Conservation (phyloP, 1,140 invertebrate genomes). For the Leucophenga varia region DNA sequence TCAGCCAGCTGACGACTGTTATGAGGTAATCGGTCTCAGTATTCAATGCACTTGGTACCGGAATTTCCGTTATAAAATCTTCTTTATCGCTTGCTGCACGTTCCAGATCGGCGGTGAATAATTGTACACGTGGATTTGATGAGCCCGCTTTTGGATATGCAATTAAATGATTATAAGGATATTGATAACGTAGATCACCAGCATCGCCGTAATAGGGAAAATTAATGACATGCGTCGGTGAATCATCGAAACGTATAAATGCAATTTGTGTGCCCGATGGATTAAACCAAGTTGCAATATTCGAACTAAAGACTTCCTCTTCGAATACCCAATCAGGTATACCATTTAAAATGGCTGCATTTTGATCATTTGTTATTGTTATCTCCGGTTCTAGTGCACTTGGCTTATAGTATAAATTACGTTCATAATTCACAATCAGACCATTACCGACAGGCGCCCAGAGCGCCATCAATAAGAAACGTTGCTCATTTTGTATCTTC, state of each 20-base stretch:
- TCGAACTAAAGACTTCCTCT: slow-evolving; percentile 88
- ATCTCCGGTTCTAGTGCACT: slow-evolving; percentile 48
- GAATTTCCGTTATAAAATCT: slow-evolving; percentile 34
- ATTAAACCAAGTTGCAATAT: slow-evolving; percentile 88
- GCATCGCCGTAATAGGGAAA: slow-evolving; percentile 70
- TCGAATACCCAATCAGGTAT: slow-evolving; percentile 78
- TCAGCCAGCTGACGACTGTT: slow-evolving; percentile 69
- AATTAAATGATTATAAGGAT: slow-evolving; percentile 68
- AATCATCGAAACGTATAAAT: slow-evolving; percentile 85
- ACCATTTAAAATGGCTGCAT: slow-evolving; percentile 72
- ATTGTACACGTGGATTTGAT: slow-evolving; percentile 56
- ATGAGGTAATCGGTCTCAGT: slow-evolving; percentile 47
- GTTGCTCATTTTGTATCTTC: slow-evolving; percentile 30
- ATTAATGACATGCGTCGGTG: slow-evolving; percentile 65
- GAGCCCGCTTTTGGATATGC: slow-evolving; percentile 81
- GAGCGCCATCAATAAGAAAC: slow-evolving; percentile 34
- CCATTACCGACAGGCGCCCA: slow-evolving; percentile 60
- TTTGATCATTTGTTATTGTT: slow-evolving; percentile 65
- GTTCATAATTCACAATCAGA: slow-evolving; percentile 72
- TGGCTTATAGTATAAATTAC: slow-evolving; percentile 77
- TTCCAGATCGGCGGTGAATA: slow-evolving; percentile 37
- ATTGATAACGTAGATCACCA: slow-evolving; percentile 65
- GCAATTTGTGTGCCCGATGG: slow-evolving; percentile 75
- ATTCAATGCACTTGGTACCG: slow-evolving; percentile 38
- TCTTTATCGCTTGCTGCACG: slow-evolving; percentile 19